Percentiles rank a stretch among this genome's conserved stretches.
Conservation (phyloP, 2,888 invertebrate species). For the Sabellastarte sp. region DNA sequence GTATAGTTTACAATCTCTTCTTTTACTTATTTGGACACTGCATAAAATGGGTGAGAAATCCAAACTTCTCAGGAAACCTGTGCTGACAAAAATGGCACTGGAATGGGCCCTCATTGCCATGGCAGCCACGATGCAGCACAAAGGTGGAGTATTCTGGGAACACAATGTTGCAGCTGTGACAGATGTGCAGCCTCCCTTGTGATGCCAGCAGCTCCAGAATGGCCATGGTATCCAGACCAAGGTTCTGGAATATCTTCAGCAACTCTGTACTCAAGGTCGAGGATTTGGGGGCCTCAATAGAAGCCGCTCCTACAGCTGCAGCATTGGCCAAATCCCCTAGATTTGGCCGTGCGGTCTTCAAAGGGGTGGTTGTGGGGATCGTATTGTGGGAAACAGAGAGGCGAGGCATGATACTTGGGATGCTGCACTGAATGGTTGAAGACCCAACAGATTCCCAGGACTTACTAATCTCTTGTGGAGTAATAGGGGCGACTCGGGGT, state of each 20-base stretch:
- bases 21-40: slow-evolving; percentile 13
- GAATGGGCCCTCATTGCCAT: slow-evolving; percentile 21
- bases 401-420: neutral
- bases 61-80: slow-evolving; percentile 20
- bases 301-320: too few species aligned
- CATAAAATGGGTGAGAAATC: slow-evolving; percentile 27
- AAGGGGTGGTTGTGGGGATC: neutral
- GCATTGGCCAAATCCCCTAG: neutral
- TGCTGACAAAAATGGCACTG: slow-evolving; percentile 26
- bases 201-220: slow-evolving; percentile 15
- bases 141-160: slow-evolving; percentile 26
- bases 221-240: neutral
- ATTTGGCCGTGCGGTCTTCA: neutral
- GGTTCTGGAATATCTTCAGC: neutral
- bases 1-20: too few species aligned
- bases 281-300: neutral
- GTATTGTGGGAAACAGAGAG: too few species aligned
- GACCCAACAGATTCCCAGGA: too few species aligned
- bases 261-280: neutral
- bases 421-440: too few species aligned
- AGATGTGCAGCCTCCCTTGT: slow-evolving; percentile 18
- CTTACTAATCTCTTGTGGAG: neutral
- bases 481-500: neutral
- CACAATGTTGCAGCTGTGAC: slow-evolving; percentile 24
- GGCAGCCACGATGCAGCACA: slow-evolving; percentile 26